Conservation (phyloP, 2,888 invertebrate species). For the Melanotus villosus region DNA sequence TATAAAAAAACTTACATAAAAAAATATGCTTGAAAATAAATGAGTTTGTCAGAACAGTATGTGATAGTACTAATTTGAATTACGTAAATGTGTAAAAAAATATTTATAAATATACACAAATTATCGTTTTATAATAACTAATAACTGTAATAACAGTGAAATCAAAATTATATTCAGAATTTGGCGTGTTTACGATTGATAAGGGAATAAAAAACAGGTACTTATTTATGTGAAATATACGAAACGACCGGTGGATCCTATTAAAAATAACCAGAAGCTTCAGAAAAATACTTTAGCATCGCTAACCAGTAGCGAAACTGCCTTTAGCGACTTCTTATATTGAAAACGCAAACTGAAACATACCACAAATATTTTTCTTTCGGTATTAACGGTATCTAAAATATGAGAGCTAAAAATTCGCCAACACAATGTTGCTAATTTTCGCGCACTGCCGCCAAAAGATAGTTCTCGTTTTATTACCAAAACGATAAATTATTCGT, state of each 20-base stretch:
- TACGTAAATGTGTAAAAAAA: conserved; percentile 5
- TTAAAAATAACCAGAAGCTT: conserved; percentile 14
- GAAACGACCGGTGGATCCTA: neutral
- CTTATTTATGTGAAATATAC: no score
- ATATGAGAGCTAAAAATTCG: conserved; percentile 5
- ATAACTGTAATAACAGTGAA: no score
- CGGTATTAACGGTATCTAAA: conserved; percentile 13
- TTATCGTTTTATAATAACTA: neutral
- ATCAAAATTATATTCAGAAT: no score
- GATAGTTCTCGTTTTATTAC: conserved; percentile 20
- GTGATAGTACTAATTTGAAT: conserved; percentile 1
- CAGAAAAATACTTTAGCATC: neutral
- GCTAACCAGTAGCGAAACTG: conserved; percentile 3
- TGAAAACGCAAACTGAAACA: conserved; percentile 21
- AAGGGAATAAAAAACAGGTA: no score
- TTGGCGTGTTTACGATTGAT: no score
- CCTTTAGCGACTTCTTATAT: neutral
- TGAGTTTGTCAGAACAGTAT: neutral
- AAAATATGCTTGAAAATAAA: neutral
- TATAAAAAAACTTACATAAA: neutral
- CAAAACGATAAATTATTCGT: conserved; percentile 6
- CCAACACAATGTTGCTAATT: conserved; percentile 16
- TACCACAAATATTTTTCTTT: conserved; percentile 9
- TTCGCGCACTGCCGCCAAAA: conserved; percentile 20
- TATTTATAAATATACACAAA: neutral